These are phyloP conservation scores for Holothuria leucospilota DNA, from an alignment of 53 echinoderm and acorn worm genomes.

Conservation along the genomic window DNA sequence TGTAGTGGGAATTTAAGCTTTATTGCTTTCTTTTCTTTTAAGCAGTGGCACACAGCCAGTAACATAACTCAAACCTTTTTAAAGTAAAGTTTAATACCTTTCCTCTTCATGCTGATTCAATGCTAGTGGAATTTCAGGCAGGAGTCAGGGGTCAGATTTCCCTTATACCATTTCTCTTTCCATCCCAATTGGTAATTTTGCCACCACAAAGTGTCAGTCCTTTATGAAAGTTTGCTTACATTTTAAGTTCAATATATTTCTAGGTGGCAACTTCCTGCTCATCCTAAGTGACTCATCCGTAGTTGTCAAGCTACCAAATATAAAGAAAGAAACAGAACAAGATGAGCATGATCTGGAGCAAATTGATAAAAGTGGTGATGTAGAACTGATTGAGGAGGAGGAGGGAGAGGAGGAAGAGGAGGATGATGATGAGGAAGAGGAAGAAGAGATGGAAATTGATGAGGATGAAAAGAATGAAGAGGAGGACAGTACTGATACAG, in stretches of 20 bases:
- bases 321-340: slow-evolving; percentile 17
- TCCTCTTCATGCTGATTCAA: no score
- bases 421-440: not conserved
- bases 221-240: no score
- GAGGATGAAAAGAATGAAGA: slow-evolving; percentile 16
- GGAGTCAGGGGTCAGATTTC: no score
- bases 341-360: slow-evolving; percentile 13
- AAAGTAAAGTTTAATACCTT: no score
- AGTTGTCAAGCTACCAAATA: slow-evolving; percentile 31
- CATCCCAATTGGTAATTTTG: no score
- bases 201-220: no score
- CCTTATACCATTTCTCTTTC: no score
- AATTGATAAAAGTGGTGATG: not conserved
- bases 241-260: not conserved
- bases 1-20: no score
- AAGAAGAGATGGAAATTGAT: slow-evolving; percentile 38
- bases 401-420: slow-evolving; percentile 8
- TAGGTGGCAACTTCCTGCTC: slow-evolving; percentile 21
- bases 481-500: slow-evolving; percentile 30
- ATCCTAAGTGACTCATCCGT: slow-evolving; percentile 20
- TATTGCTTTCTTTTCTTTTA: no score
- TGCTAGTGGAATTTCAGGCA: no score
- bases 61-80: no score
- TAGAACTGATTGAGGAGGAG: slow-evolving; percentile 16
- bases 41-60: no score